Conservation (phyloP, 2,797 vertebrate species). For the Sciurus carolinensis region DNA sequence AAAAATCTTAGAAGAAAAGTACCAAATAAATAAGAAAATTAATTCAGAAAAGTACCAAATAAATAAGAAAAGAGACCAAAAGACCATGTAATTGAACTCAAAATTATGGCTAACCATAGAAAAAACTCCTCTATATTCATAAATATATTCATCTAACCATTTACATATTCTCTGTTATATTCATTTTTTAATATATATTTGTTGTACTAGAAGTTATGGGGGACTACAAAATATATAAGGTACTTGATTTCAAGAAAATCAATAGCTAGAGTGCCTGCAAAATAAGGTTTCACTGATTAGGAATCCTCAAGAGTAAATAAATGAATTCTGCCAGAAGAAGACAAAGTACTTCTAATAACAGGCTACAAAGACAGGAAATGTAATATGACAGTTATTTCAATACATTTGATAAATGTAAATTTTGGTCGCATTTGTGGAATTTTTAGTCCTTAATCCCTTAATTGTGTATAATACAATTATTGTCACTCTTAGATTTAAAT, state of each 20-base stretch:
- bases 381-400: neutral
- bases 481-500: neutral
- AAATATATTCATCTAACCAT: neutral
- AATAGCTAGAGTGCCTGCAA: neutral
- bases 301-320: neutral
- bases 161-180: neutral
- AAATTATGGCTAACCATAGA: neutral
- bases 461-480: neutral
- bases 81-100: neutral
- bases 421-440: neutral
- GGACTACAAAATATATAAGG: neutral
- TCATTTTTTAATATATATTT: neutral
- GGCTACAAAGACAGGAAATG: neutral
- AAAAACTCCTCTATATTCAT: neutral
- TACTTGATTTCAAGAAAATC: neutral
- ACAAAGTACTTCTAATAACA: neutral
- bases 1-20: neutral
- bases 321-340: neutral
- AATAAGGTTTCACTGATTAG: neutral
- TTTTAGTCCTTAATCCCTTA: no score
- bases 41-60: neutral
- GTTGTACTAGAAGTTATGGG: neutral
- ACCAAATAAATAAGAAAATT: neutral
- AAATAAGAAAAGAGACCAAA: neutral
- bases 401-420: neutral